A percentile compares a stretch with the other conserved stretches of the same genome.
These are phyloP conservation scores for Periophthalmodon schlosseri DNA, from an alignment of 2,113 vertebrate species.

Conservation along the genomic window DNA sequence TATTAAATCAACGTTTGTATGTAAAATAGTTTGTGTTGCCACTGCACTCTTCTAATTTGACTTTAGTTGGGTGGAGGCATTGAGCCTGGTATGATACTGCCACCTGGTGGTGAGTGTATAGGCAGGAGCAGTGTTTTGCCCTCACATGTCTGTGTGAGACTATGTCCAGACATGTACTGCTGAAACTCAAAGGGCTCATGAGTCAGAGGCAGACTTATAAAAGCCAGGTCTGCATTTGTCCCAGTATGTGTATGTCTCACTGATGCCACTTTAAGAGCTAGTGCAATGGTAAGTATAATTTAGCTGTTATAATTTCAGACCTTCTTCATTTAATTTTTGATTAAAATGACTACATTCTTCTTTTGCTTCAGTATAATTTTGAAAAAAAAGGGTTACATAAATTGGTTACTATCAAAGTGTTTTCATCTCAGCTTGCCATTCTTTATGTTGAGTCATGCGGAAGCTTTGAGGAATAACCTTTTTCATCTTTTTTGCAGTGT, in stretches of 20 bases:
- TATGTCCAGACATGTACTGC: conserved; percentile 74
- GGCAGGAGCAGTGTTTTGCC: conserved; percentile 44
- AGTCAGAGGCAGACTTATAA: conserved; percentile 33
- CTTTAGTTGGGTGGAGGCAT: not conserved
- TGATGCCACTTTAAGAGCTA: conserved; percentile 4
- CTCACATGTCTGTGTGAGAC: conserved; percentile 58
- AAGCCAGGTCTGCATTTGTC: not conserved
- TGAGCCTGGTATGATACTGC: not conserved
- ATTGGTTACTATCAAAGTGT: not conserved
- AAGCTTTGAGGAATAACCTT: conserved; percentile 7
- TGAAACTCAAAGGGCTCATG: conserved; percentile 29
- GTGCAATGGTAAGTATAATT: conserved; percentile 54
- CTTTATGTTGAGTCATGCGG: not conserved
- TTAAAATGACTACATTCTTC: not conserved
- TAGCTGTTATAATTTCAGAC: not conserved
- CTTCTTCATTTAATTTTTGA: not conserved
- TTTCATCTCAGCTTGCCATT: not conserved
- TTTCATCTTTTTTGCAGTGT: conserved; percentile 54
- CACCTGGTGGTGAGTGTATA: conserved; percentile 43
- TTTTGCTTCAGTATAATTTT: not conserved
- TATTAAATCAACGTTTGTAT: not conserved
- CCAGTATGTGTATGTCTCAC: not conserved
- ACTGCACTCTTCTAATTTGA: not conserved
- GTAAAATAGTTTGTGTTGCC: not conserved
- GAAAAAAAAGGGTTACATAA: not conserved